These are phyloP conservation scores for Chloroceryle aenea DNA, from an alignment of 2,113 vertebrate species.

Conservation along the genomic window DNA sequence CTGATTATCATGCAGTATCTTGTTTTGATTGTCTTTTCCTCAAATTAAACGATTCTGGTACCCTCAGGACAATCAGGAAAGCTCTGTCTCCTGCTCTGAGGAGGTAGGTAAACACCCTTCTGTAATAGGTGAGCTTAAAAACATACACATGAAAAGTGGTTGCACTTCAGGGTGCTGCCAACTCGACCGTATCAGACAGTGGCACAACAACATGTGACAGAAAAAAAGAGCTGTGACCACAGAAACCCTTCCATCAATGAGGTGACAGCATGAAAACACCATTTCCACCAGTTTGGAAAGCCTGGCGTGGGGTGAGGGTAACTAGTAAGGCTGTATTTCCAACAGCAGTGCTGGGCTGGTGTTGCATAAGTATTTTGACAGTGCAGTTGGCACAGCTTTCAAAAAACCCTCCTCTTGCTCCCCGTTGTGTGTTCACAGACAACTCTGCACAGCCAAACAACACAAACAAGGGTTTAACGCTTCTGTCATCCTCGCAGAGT, in stretches of 20 bases:
- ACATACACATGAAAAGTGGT: not conserved
- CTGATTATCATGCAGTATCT: constrained; percentile 53
- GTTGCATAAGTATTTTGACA: not conserved
- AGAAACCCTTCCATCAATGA: not conserved
- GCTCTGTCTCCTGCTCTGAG: not conserved
- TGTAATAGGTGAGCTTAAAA: not conserved
- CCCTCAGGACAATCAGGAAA: not conserved
- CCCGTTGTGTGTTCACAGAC: not conserved
- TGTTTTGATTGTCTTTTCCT: constrained; percentile 23
- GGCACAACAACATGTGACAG: not conserved
- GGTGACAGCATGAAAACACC: not conserved
- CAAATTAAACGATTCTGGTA: not conserved
- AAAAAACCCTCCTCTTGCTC: constrained; percentile 1
- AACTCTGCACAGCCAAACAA: not conserved
- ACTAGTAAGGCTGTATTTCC: not conserved
- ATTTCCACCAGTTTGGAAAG: not conserved
- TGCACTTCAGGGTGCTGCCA: constrained; percentile 28
- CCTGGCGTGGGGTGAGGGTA: not conserved
- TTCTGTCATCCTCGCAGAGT: not conserved
- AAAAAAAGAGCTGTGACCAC: not conserved
- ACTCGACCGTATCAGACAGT: not conserved
- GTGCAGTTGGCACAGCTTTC: not conserved
- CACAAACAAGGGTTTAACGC: not conserved
- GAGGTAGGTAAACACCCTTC: not conserved
- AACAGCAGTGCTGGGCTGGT: constrained; percentile 19